Evolutionary conservation across 2,113 vertebrate genomes (phyloP).

Genomic region (Dipodomys ordii): DNA sequence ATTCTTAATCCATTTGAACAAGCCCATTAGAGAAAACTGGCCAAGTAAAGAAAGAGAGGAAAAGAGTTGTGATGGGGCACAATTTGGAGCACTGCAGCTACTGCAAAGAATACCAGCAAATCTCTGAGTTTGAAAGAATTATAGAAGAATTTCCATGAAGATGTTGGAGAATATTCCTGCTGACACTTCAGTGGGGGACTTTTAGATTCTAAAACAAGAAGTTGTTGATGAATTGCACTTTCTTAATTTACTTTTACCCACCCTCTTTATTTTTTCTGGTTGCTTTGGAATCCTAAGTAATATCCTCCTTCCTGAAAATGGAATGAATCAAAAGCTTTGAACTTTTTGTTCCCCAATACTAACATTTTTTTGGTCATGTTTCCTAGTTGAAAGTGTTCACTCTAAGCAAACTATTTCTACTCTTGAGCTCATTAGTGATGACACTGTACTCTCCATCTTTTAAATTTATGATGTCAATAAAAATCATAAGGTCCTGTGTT

Average conservation of each 20-base stretch:
- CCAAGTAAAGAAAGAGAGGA: not conserved
- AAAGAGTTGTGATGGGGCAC: not conserved
- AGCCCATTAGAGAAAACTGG: not conserved
- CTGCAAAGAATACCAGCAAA: not conserved
- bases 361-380: not conserved
- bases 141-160: not conserved
- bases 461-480: not conserved
- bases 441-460: not conserved
- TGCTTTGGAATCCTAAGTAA: not conserved
- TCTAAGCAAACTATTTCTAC: not conserved
- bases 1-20: not conserved
- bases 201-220: not conserved
- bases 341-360: not conserved
- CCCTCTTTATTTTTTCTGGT: not conserved
- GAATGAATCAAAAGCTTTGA: not conserved
- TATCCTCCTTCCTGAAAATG: not conserved
- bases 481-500: conserved; percentile 11
- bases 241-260: not conserved
- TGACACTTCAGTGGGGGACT: not conserved
- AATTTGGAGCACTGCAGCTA: not conserved
- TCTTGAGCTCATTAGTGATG: not conserved
- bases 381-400: not conserved
- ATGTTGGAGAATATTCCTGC: not conserved
- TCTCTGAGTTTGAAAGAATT: not conserved
- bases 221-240: not conserved